Conservation (phyloP, 2,797 vertebrate species). For the Aldrovandia affinis region DNA sequence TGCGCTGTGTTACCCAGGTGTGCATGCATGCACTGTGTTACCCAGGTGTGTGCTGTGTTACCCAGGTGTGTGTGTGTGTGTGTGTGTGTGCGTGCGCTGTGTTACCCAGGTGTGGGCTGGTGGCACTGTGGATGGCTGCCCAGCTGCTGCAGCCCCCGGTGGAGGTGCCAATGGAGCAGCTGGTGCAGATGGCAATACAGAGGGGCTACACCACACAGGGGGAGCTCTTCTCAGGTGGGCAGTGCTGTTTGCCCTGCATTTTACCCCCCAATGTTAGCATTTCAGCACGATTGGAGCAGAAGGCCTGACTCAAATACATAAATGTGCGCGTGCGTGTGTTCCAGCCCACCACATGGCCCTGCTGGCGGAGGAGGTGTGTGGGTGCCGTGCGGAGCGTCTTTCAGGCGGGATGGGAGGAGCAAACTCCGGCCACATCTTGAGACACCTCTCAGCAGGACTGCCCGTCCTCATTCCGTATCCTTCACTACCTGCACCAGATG, state of each 20-base stretch:
- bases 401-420: slow-evolving; percentile 73
- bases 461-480: slow-evolving; percentile 91
- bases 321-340: not conserved
- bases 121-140: slow-evolving; percentile 89
- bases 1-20: too few species aligned
- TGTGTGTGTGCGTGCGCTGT: not conserved
- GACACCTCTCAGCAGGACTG: slow-evolving; percentile 74
- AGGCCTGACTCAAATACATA: not conserved
- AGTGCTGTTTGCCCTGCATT: not conserved
- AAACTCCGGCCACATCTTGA: slow-evolving; percentile 70
- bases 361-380: slow-evolving; percentile 79
- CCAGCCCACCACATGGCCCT: slow-evolving; percentile 81
- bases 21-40: too few species aligned
- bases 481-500: slow-evolving; percentile 34
- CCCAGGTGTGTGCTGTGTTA: not conserved
- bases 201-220: slow-evolving; percentile 84
- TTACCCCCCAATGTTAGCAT: not conserved
- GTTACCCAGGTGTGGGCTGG: slow-evolving; percentile 82
- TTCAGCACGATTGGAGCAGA: not conserved
- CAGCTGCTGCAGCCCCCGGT: slow-evolving; percentile 62
- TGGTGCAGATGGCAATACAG: slow-evolving; percentile 72
- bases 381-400: slow-evolving; percentile 74
- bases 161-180: slow-evolving; percentile 66
- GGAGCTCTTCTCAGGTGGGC: slow-evolving; percentile 91
- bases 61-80: not conserved